These are phyloP conservation scores for Lamellibrachia columna DNA, from an alignment of 2,888 invertebrate species.

Conservation along the genomic window DNA sequence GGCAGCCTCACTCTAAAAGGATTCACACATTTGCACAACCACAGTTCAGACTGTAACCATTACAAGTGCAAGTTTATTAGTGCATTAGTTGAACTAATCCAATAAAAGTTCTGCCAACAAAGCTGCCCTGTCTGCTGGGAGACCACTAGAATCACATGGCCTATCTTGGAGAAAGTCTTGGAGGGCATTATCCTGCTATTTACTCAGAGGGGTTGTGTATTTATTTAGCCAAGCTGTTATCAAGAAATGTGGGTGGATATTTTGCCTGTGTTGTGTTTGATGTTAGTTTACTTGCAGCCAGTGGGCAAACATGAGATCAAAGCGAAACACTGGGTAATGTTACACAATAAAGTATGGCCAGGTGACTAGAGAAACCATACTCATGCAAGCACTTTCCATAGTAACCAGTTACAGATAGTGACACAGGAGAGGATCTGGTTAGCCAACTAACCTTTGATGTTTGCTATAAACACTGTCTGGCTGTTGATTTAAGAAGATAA, in stretches of 20 bases:
- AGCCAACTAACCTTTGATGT: not conserved
- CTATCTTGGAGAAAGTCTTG: not conserved
- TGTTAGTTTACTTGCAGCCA: not conserved
- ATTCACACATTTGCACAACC: not conserved
- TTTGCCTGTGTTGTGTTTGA: not conserved
- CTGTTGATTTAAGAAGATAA: not conserved
- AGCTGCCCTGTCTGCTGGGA: not conserved
- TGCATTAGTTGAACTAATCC: slow-evolving; percentile 16
- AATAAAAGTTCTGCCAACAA: slow-evolving; percentile 10
- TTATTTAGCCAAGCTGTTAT: slow-evolving; percentile 8
- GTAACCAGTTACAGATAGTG: not conserved
- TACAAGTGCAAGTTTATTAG: not conserved
- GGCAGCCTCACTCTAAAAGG: not conserved
- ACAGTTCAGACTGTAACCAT: not conserved
- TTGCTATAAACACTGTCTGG: not conserved
- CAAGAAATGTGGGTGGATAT: slow-evolving; percentile 3
- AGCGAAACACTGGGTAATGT: not conserved
- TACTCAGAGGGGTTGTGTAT: slow-evolving; percentile 5
- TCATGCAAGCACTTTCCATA: not conserved
- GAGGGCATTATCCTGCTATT: not conserved
- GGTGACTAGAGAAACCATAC: not conserved
- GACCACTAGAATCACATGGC: not conserved
- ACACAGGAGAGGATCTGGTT: not conserved
- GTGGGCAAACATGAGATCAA: slow-evolving; percentile 2
- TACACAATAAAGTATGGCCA: not conserved